Conservation (phyloP, 2,113 vertebrate species). For the Oncorhynchus clarkii region DNA sequence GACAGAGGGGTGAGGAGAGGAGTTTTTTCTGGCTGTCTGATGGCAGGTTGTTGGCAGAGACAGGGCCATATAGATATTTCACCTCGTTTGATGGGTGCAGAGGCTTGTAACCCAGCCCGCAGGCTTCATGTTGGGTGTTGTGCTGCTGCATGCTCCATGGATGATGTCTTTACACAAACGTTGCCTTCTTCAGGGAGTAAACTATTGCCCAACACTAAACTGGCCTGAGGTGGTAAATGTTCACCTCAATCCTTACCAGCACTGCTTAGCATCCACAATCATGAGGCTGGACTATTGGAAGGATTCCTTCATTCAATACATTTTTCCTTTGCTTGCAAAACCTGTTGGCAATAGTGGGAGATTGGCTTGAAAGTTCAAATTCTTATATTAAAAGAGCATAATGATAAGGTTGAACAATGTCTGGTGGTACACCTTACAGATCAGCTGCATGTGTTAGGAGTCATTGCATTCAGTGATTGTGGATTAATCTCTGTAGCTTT, state of each 20-base stretch:
- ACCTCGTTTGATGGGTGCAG: conserved; percentile 27
- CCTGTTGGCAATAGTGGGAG: no score
- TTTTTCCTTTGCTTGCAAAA: no score
- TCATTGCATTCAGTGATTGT: conserved; percentile 39
- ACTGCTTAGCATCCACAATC: background rate
- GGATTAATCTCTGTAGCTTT: conserved; percentile 49
- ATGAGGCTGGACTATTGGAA: background rate
- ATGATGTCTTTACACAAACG: background rate
- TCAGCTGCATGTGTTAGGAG: conserved; percentile 49
- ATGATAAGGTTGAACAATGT: no score
- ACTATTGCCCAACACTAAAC: no score
- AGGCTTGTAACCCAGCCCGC: conserved; percentile 12
- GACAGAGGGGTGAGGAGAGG: background rate
- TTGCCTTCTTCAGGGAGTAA: background rate
- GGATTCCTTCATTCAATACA: background rate
- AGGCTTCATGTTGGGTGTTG: conserved; percentile 27
- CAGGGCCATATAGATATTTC: conserved; percentile 23
- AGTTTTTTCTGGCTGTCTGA: background rate
- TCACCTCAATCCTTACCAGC: background rate
- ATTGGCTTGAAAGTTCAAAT: no score
- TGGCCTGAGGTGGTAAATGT: background rate
- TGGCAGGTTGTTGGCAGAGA: conserved; percentile 52
- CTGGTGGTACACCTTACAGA: no score
- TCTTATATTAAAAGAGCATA: no score
- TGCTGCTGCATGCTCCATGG: conserved; percentile 19